Conservation (phyloP, 2,797 vertebrate genomes). For the Sebastes glaucus region DNA sequence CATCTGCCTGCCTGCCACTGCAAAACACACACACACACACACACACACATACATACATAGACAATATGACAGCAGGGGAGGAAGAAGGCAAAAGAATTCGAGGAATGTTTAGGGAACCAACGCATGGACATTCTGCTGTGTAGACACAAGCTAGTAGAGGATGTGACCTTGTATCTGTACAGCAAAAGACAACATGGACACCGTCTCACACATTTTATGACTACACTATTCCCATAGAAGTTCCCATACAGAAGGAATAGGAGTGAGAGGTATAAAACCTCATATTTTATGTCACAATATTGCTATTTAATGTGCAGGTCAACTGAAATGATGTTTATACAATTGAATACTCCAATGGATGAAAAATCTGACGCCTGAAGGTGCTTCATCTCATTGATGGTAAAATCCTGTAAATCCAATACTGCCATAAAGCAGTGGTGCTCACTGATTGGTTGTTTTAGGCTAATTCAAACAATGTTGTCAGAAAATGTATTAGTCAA, state of each 20-base stretch:
- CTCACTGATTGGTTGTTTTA: background rate
- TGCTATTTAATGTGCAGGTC: background rate
- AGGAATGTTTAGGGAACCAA: slow-evolving; percentile 24
- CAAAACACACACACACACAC: slow-evolving; percentile 23
- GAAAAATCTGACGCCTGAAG: background rate
- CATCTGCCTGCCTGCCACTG: slow-evolving; percentile 68
- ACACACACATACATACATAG: slow-evolving; percentile 4
- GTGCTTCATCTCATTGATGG: background rate
- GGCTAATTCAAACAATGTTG: background rate
- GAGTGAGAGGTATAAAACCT: background rate
- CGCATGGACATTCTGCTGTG: slow-evolving; percentile 8
- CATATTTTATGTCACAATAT: background rate
- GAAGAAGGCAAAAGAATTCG: slow-evolving; percentile 8
- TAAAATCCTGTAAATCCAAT: background rate
- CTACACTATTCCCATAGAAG: background rate
- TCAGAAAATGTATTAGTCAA: background rate
- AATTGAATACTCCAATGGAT: background rate
- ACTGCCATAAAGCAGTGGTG: background rate
- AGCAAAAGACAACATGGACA: background rate
- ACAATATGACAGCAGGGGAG: slow-evolving; percentile 34
- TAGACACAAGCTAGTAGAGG: slow-evolving; percentile 7
- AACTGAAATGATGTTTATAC: background rate
- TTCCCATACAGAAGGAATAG: background rate
- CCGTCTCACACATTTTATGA: background rate
- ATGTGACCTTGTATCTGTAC: slow-evolving; percentile 17